A percentile compares a stretch with the other conserved stretches of the same genome.
Evolutionary conservation across 2,797 vertebrate species (phyloP).

Genomic region (Chrysolophus pictus): DNA sequence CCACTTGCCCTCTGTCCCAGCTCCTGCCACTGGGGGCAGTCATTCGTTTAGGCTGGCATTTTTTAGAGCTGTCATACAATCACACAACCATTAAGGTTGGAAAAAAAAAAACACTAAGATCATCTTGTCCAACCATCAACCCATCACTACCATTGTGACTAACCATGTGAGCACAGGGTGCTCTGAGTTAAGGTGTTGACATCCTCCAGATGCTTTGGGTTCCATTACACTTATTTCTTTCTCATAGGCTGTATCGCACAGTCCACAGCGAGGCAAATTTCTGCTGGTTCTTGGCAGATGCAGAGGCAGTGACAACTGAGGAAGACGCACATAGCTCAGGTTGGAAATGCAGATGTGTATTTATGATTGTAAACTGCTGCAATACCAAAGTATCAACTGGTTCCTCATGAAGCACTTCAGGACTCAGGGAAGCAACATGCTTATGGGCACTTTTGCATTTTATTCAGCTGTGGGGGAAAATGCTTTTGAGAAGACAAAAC

Average conservation of each 20-base stretch:
- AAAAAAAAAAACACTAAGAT: no score
- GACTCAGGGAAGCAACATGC: constrained; percentile 8
- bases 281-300: not conserved
- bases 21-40: not conserved
- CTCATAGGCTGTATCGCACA: rapidly evolving
- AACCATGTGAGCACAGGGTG: no score
- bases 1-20: not conserved
- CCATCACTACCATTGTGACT: no score
- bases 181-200: no score
- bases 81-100: no score
- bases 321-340: not conserved
- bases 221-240: not conserved
- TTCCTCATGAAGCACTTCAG: constrained; percentile 10
- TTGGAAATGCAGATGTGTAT: constrained; percentile 38
- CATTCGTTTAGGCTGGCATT: not conserved
- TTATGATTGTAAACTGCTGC: constrained; percentile 41
- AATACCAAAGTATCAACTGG: constrained; percentile 1
- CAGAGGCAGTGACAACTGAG: constrained; percentile 7
- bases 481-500: not conserved
- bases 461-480: not conserved
- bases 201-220: not conserved
- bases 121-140: no score
- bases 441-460: constrained; percentile 33
- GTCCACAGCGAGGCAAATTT: not conserved
- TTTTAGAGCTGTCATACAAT: not conserved